phyloP scores from a whole-genome alignment of 2,797 vertebrate species.

The Amniataba percoides region DNA sequence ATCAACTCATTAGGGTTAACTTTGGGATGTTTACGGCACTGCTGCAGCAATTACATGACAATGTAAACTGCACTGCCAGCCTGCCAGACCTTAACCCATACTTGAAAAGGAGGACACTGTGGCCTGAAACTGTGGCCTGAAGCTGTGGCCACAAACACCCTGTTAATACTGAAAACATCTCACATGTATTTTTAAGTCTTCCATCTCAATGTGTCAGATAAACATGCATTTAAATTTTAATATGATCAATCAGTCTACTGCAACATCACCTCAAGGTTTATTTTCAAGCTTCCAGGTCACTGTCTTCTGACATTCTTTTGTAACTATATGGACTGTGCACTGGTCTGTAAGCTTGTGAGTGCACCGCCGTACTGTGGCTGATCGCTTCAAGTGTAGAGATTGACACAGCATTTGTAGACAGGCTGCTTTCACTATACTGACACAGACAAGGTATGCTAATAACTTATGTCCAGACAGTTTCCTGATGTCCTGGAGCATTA shows the following conservation, averaged over 20 bases:
- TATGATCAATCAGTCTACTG: background rate
- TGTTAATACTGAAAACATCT: background rate
- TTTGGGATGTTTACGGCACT: conserved; percentile 37
- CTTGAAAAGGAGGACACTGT: background rate
- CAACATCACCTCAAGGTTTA: background rate
- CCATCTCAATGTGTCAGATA: background rate
- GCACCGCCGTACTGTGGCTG: background rate
- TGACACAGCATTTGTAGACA: background rate
- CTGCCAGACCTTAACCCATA: background rate
- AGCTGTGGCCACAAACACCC: background rate
- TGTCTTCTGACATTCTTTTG: background rate
- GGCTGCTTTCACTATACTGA: background rate
- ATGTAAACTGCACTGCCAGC: conserved; percentile 26
- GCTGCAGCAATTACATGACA: conserved; percentile 43
- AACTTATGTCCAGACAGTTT: too few relatives aligned
- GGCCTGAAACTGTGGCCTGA: conserved; percentile 3
- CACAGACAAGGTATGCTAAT: background rate
- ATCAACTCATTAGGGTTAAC: conserved; percentile 40
- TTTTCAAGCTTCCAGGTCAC: background rate
- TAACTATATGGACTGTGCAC: background rate
- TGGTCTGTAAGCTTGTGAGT: background rate
- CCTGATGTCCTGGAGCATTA: background rate
- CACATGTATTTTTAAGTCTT: background rate
- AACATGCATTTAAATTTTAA: background rate
- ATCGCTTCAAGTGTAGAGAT: background rate